phyloP scores from a whole-genome alignment of 2,888 invertebrate species.

The Dendrolimus pini region DNA sequence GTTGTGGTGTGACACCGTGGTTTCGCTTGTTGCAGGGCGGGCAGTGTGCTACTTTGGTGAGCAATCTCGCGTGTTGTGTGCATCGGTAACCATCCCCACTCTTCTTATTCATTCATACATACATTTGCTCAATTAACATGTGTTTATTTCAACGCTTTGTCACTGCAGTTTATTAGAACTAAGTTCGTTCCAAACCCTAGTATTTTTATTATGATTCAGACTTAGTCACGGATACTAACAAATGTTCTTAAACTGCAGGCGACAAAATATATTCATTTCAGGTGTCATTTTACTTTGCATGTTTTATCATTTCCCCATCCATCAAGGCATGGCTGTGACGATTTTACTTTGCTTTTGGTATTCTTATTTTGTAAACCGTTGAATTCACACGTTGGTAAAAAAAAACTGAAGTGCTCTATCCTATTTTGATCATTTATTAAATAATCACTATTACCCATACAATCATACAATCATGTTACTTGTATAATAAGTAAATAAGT shows the following conservation, averaged over 20 bases:
- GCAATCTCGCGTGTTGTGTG: constrained; percentile 96
- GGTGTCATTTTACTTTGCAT: constrained; percentile 57
- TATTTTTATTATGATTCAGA: no score
- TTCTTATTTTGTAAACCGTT: not conserved
- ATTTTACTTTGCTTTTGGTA: constrained; percentile 6
- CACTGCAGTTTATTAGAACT: constrained; percentile 37
- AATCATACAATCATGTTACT: no score
- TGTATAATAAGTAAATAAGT: no score
- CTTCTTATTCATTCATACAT: constrained; percentile 78
- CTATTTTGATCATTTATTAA: no score
- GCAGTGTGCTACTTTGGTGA: constrained; percentile 96
- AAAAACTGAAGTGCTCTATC: not conserved
- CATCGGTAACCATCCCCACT: constrained; percentile 94
- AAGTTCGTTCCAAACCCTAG: no score
- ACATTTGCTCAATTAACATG: constrained; percentile 60
- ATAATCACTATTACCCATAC: no score
- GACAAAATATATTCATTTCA: constrained; percentile 27
- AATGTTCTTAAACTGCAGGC: not conserved
- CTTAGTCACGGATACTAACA: not conserved
- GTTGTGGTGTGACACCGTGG: constrained; percentile 58
- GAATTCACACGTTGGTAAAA: not conserved
- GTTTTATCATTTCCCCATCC: constrained; percentile 46
- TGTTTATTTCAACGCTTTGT: constrained; percentile 48
- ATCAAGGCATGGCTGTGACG: constrained; percentile 31
- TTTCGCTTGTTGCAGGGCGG: constrained; percentile 86